Base-by-base conservation (phyloP, 2,888 invertebrate genomes). In the Maniola hyperantus region DNA sequence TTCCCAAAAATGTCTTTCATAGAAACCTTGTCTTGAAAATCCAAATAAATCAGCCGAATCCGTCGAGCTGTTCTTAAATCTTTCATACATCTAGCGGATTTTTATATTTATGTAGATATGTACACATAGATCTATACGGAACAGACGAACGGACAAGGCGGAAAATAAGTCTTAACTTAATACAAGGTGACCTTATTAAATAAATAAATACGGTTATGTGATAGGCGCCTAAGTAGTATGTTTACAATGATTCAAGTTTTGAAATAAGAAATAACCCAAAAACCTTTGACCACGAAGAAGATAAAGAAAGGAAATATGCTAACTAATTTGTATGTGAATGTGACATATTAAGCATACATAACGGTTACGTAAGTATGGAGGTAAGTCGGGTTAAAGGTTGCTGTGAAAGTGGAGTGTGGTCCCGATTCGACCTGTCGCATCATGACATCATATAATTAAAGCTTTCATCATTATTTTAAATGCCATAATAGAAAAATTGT, bases 381-480 rank as follows among this genome's bases (percentile, higher is more conserved):
- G 34, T 51, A 62, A 62, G 53, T 63, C 53, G 70, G 75, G 83
- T 80, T 81, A 83, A 76, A 84, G 87, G 83, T 85, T 81, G 74
- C 50, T 73, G 85, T 83, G 87, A 88, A 82, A 86, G 86, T 78
- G 73, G 42, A 39, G 42, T 57, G 59, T 50, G 44, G n/a, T 44
- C 20, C 11, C 18, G 36, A 62, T 53, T 42, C 10, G n/a, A 51
- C 11, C 51, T 53, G 42, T 53, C 46, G 50, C 50, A 50, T 61
- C 20, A 50, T 61, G 60, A 61, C 60, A 50, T 51, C 50, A 50
- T 60, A 48, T 61, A 18, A 39, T 39, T 39, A 39, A 20, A 18
- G 20, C 50, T 61, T 59, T 46, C n/a, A 59, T 44, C 7, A 44
- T 46, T 13, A 18, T 42, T 13, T 39, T 57, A 13, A 57, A 39